Conservation (phyloP, 2,797 vertebrate genomes). For the Aldrovandia affinis region DNA sequence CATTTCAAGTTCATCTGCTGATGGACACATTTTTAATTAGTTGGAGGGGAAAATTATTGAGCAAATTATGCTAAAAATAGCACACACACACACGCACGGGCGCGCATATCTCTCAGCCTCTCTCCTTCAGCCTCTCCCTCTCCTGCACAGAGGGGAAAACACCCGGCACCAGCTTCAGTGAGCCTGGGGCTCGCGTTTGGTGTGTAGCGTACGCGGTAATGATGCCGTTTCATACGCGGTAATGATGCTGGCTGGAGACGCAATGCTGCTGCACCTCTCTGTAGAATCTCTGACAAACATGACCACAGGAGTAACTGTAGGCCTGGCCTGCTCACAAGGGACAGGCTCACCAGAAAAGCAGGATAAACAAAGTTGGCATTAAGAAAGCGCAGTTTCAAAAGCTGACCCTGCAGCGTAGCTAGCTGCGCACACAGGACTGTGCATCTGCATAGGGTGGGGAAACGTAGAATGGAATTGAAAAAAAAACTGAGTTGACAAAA, state of each 20-base stretch:
- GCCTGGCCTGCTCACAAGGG: not conserved
- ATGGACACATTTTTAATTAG: constrained; percentile 29
- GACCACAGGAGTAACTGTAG: not conserved
- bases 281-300: not conserved
- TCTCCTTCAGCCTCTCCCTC: no score
- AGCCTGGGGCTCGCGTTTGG: no score
- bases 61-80: constrained; percentile 18
- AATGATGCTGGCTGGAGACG: not conserved
- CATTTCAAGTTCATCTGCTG: constrained; percentile 22
- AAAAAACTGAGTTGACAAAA: not conserved
- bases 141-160: no score
- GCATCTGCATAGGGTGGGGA: not conserved
- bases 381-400: no score
- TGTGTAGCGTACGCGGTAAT: no score
- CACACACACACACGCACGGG: not conserved
- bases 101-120: no score
- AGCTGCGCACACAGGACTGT: not conserved
- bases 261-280: not conserved
- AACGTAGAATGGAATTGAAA: not conserved
- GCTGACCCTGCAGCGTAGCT: not conserved
- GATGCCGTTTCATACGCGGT: constrained; percentile 21
- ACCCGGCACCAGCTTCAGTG: no score
- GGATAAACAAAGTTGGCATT: no score
- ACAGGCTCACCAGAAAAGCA: not conserved
- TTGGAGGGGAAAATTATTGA: constrained; percentile 6